Percentiles rank a stretch among this genome's conserved stretches.
phyloP scores from a whole-genome alignment of 2,888 invertebrate species.

The Nemotelus nigrinus region DNA sequence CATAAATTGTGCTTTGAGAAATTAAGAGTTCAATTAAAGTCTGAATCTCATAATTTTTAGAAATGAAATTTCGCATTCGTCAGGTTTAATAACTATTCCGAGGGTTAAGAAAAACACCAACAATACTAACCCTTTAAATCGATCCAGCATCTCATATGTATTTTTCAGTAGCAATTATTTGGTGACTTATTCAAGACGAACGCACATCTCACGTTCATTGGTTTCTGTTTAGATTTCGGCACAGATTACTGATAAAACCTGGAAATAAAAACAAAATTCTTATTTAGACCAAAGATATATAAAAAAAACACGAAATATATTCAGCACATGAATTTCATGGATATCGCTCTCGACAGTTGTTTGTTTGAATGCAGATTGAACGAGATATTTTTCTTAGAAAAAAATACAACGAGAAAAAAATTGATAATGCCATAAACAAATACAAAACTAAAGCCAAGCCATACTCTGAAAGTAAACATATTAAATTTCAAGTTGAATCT shows the following conservation, averaged over 20 bases:
- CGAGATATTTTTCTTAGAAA: background rate
- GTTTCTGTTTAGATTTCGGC: background rate
- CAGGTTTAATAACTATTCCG: too few relatives aligned
- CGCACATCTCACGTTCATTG: too few relatives aligned
- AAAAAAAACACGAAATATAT: constrained; percentile 10
- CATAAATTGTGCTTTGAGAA: too few relatives aligned
- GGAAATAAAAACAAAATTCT: constrained; percentile 4
- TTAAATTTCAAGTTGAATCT: background rate
- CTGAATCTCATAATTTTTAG: too few relatives aligned
- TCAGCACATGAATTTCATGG: constrained; percentile 6
- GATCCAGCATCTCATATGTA: too few relatives aligned
- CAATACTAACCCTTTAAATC: too few relatives aligned
- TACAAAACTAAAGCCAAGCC: constrained; percentile 26
- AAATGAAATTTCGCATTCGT: too few relatives aligned
- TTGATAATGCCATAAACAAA: constrained; percentile 33
- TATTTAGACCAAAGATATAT: constrained; percentile 38
- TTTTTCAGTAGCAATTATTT: too few relatives aligned
- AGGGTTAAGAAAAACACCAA: too few relatives aligned
- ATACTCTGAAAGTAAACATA: constrained; percentile 24
- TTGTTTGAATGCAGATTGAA: constrained; percentile 16
- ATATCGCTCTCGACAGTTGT: background rate
- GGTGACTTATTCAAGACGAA: too few relatives aligned
- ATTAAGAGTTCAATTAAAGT: too few relatives aligned
- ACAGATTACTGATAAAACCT: background rate
- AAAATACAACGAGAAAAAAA: background rate